Evolutionary conservation across 2,113 vertebrate species (phyloP).

Genomic region (Daphoenositta chrysoptera): DNA sequence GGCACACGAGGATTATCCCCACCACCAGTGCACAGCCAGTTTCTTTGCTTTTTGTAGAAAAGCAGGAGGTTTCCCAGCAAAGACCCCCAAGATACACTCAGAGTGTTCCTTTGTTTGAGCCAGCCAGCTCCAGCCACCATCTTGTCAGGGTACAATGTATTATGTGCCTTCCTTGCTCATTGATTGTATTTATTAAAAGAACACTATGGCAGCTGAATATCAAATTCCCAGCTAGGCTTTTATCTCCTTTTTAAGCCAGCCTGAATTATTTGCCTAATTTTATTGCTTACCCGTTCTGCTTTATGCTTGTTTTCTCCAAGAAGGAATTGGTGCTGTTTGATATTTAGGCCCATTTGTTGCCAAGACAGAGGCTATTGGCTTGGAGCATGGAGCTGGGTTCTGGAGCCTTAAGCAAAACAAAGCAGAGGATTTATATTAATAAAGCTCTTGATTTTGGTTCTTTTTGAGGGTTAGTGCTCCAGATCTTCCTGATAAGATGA

Average conservation of each 20-base stretch:
- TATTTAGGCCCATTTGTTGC: conserved; percentile 3
- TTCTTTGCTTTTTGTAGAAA: neutral
- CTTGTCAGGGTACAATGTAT: neutral
- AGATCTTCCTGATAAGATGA: neutral
- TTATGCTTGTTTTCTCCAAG: neutral
- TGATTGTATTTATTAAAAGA: neutral
- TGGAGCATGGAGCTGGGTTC: neutral
- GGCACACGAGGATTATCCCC: accelerated
- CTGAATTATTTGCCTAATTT: conserved; percentile 5
- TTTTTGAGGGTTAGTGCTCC: neutral
- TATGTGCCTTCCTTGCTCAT: neutral
- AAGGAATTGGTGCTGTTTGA: neutral
- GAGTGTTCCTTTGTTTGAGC: neutral
- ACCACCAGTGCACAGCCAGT: neutral
- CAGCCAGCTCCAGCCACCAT: neutral
- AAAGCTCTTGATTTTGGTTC: neutral
- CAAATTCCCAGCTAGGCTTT: conserved; percentile 5
- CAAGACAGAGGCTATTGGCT: neutral
- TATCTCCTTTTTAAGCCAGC: conserved; percentile 12
- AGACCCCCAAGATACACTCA: neutral
- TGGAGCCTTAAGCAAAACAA: neutral
- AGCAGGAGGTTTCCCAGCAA: neutral
- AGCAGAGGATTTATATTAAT: neutral
- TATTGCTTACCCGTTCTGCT: neutral
- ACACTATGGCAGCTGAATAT: neutral